Conservation (phyloP, 2,113 vertebrate genomes). For the Genyomyrus donnyi region DNA sequence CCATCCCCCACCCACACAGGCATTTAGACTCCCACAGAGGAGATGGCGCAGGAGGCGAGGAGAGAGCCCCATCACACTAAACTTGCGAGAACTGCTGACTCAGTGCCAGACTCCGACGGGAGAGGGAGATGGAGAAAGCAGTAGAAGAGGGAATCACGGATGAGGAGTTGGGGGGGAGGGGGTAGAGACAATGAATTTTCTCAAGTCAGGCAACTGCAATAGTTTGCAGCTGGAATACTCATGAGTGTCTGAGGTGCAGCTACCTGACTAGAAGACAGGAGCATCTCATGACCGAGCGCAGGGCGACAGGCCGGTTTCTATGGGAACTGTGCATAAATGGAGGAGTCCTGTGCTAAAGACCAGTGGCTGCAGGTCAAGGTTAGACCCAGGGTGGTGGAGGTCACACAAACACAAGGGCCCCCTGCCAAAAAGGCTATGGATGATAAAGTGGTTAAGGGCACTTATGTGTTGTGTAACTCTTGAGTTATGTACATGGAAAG, state of each 20-base stretch:
- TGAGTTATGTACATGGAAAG: neutral
- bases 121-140: neutral
- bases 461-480: neutral
- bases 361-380: neutral
- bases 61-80: constrained; percentile 23
- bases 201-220: constrained; percentile 58
- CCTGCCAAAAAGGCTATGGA: neutral
- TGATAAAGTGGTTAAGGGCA: neutral
- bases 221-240: constrained; percentile 69
- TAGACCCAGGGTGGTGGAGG: neutral
- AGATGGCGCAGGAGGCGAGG: neutral
- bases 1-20: neutral
- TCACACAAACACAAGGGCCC: neutral
- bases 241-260: constrained; percentile 44
- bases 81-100: constrained; percentile 53
- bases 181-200: constrained; percentile 38
- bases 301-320: neutral
- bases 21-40: neutral
- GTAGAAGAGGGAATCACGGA: constrained; percentile 1
- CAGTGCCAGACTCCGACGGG: constrained; percentile 28
- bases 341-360: neutral
- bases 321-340: neutral
- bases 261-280: neutral
- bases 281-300: neutral
- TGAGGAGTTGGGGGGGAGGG: neutral